Evolutionary conservation across 2,113 vertebrate species (phyloP).

Genomic region (Natator depressus): DNA sequence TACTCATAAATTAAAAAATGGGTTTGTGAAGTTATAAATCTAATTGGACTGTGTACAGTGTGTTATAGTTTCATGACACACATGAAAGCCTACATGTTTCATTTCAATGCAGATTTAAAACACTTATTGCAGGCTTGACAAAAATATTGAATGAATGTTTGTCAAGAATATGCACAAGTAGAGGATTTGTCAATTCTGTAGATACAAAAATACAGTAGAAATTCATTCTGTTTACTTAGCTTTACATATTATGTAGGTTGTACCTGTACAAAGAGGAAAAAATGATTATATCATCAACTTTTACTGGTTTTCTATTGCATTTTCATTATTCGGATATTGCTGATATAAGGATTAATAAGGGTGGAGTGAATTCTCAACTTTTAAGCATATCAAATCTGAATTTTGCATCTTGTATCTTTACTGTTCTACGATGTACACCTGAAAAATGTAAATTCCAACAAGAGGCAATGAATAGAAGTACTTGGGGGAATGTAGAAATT

Average conservation of each 20-base stretch:
- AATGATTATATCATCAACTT: conserved; percentile 14
- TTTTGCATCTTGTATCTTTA: not conserved
- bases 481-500: not conserved
- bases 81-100: not conserved
- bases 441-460: not conserved
- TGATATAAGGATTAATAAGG: accelerated
- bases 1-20: not conserved
- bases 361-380: not conserved
- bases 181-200: not conserved
- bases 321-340: not conserved
- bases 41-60: not conserved
- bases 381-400: not conserved
- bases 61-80: not conserved
- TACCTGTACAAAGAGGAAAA: not conserved
- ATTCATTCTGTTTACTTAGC: not conserved
- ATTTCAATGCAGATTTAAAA: conserved; percentile 6
- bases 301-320: not conserved
- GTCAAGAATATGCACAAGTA: conserved; percentile 18
- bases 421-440: not conserved
- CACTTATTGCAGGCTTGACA: not conserved
- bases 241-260: not conserved
- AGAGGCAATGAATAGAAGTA: not conserved
- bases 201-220: conserved; percentile 4
- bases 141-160: not conserved
- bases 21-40: not conserved